These are phyloP conservation scores for Hemiprocne comata DNA, from an alignment of 2,113 vertebrate genomes.

Conservation along the genomic window DNA sequence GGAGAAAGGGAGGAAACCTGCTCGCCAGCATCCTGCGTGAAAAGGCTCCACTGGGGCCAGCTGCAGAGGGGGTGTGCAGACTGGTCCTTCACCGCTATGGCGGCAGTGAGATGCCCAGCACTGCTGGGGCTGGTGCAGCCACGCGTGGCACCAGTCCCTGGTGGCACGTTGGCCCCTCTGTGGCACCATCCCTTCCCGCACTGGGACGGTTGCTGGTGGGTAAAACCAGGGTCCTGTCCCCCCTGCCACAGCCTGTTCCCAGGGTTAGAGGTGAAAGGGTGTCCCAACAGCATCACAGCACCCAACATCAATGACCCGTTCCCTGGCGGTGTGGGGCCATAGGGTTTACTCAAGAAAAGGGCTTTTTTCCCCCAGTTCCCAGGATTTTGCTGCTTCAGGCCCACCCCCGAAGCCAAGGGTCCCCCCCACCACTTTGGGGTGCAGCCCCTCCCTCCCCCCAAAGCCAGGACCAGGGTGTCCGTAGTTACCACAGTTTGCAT, in stretches of 20 bases:
- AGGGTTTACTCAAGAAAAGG: neutral
- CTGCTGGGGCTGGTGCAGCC: neutral
- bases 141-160: rapidly evolving
- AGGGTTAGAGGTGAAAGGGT: too few species aligned
- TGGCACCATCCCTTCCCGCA: neutral
- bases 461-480: too few species aligned
- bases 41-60: rapidly evolving
- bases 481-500: neutral
- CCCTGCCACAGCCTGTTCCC: rapidly evolving
- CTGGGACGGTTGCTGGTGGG: rapidly evolving
- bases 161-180: rapidly evolving
- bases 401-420: rapidly evolving
- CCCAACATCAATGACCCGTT: rapidly evolving
- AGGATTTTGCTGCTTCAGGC: rapidly evolving
- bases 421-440: too few species aligned
- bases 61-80: neutral
- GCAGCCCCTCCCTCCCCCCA: neutral
- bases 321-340: rapidly evolving
- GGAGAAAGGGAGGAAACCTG: neutral
- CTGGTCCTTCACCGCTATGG: rapidly evolving
- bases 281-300: rapidly evolving
- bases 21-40: rapidly evolving
- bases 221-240: neutral
- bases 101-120: rapidly evolving
- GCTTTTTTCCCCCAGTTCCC: rapidly evolving